Evolutionary conservation across 2,113 vertebrate genomes (phyloP), one percentile per base, ranked within the genome.

Genomic region (Bambusicola thoracicus): DNA sequence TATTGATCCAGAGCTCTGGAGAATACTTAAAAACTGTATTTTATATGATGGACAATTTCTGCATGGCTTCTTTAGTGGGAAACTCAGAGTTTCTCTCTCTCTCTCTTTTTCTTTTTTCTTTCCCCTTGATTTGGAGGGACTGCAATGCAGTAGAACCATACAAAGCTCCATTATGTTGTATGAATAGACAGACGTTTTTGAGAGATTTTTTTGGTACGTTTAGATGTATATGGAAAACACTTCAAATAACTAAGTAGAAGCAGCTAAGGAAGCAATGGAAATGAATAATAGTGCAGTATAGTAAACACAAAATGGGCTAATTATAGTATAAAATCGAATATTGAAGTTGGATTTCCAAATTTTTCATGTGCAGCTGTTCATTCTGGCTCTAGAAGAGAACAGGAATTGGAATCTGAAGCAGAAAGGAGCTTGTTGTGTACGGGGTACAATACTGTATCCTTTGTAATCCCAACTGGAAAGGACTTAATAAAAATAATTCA

Each of bases 311-410:
- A 94, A 91, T 88, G 82, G 94, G 82, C 94, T 96, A 95, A 95
- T 96, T 95, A 93, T 90, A 90, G 85, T 69, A 43, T 90, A 90
- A 94, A 92, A 95, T 95, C 40, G 94, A 95, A 94, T 88, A 95
- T 87, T 96, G 76, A 95, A 94, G 87, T 93, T 97, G 48, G 69
- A 94, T 95, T 96, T 96, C 95, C 92, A 94, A 94, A 84, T 96
- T 95, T 92, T 91, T 84, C 75, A 58, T 82, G 73, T 94, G 95
- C 94, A 96, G 94, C 94, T 95, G 94, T 91, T 96, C 69, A n/a
- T 97, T 96, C 85, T 95, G 95, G 94, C 95, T 90, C 76, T 90
- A 75, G 93, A 88, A 92, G 46, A 88, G 76, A 92, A 88, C 69
- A 91, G 87, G 90, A 97, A 95, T 96, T 95, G 94, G 56, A 72